These are phyloP conservation scores for Coregonus sp. DNA, from an alignment of 2,797 vertebrate genomes.

Conservation along the genomic window DNA sequence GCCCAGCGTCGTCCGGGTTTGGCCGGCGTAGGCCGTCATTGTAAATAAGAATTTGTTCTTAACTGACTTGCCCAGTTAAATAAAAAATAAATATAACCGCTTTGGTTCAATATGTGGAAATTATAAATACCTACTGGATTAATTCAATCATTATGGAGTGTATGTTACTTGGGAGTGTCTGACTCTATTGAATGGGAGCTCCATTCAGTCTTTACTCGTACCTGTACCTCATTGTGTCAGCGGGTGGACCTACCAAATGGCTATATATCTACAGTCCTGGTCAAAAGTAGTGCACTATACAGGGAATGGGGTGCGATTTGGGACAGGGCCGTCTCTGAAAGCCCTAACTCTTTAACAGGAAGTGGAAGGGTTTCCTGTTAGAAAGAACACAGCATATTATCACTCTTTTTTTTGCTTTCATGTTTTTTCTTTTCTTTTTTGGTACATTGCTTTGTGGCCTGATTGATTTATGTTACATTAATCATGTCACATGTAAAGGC, in stretches of 20 bases:
- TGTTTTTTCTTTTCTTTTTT: too few species aligned
- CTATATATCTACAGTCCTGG: neutral
- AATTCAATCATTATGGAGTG: neutral
- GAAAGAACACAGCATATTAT: slow-evolving; percentile 43
- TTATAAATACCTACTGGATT: neutral
- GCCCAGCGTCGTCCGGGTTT: too few species aligned
- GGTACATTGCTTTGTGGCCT: neutral
- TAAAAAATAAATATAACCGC: neutral
- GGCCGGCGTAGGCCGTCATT: too few species aligned
- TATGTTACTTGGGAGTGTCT: neutral
- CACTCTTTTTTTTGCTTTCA: slow-evolving; percentile 6
- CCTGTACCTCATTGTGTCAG: neutral
- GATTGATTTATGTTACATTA: neutral
- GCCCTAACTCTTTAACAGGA: slow-evolving; percentile 61
- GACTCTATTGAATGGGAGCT: neutral
- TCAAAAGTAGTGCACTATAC: neutral
- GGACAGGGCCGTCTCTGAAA: slow-evolving; percentile 26
- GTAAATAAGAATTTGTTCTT: too few species aligned
- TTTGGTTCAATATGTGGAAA: neutral
- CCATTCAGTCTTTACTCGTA: neutral
- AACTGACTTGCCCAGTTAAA: too few species aligned
- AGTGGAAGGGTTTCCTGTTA: slow-evolving; percentile 71
- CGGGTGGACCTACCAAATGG: neutral
- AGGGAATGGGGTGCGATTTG: slow-evolving; percentile 15
- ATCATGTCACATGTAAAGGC: neutral